Base-by-base conservation (phyloP, 2,113 vertebrate genomes). In the Gambusia holbrooki region DNA sequence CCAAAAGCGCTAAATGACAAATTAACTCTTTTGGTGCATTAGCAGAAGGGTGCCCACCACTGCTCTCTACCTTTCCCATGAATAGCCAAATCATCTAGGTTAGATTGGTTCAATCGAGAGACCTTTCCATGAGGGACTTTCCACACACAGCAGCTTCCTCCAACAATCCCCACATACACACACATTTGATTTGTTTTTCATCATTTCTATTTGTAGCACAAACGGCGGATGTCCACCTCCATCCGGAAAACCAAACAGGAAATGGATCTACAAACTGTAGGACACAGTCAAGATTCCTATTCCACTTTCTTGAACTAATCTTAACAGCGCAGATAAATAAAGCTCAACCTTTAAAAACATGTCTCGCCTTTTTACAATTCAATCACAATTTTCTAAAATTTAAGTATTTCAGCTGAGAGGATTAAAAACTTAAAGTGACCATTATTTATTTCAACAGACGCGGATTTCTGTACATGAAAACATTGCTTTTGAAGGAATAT, bases 291-390 rank as follows among this genome's bases (percentile, higher is more conserved):
- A 69, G 48, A 84, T 80, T 66, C 62, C 33, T 15, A 4, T 0
- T 61, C 48, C 12, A 32, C 45, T 71, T 73, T 76, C 66, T 73
- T 81, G 74, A 37, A 28, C 48, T 77, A 71, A 73, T 29, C 74
- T 61, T 30, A 0, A 27, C 19, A 28, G 5, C 8, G 5, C 32
- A 40, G 5, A 9, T 58, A 58, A n/a, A 25, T 58, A n/a, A 10
- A 25, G 22, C 54, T 61, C 32, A 25, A 14, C n/a, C 54, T 84
- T 88, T 91, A 8, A 78, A 79, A 81, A 10, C 35, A 37, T 67
- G 76, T 79, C 54, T 87, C 71, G 76, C 85, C 85, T 90, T 89
- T 90, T 90, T 84, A 83, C 77, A 48, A 48, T 17, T 48, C 45
- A 48, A 48, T 48, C 19, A 11, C 3, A 37, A 37, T 37, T 37